Evolutionary conservation across 1,140 invertebrate genomes (phyloP).

Genomic region (Drosophila cardini): DNA sequence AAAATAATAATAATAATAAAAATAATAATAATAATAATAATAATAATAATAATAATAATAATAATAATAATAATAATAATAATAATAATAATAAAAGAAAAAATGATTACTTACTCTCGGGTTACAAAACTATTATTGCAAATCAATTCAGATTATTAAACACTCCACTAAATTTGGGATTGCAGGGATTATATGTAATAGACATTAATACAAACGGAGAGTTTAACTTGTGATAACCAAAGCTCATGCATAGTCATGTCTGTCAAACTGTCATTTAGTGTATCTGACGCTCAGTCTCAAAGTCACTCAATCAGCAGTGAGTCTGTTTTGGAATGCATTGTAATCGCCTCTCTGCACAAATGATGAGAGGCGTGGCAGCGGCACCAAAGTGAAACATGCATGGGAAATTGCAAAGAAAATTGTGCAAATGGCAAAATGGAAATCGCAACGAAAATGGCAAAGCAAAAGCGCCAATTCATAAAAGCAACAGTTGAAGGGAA

Average conservation of each 20-base stretch:
- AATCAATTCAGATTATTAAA: too few species aligned
- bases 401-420: slow-evolving; percentile 4
- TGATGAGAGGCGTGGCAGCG: neutral
- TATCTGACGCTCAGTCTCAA: neutral
- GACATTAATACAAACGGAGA: neutral
- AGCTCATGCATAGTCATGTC: slow-evolving; percentile 5
- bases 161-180: neutral
- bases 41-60: too few species aligned
- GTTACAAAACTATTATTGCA: too few species aligned
- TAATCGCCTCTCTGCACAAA: slow-evolving; percentile 3
- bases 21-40: too few species aligned
- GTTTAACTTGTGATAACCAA: neutral
- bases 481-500: neutral
- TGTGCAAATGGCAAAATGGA: neutral
- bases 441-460: neutral
- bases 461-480: neutral
- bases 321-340: slow-evolving; percentile 9
- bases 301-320: neutral
- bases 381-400: neutral
- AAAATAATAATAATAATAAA: too few species aligned
- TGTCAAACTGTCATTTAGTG: neutral
- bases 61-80: too few species aligned
- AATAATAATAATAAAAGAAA: too few species aligned
- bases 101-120: too few species aligned
- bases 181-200: neutral